phyloP scores from a whole-genome alignment of 2,888 invertebrate species.

The Trissoscelio sp. region DNA sequence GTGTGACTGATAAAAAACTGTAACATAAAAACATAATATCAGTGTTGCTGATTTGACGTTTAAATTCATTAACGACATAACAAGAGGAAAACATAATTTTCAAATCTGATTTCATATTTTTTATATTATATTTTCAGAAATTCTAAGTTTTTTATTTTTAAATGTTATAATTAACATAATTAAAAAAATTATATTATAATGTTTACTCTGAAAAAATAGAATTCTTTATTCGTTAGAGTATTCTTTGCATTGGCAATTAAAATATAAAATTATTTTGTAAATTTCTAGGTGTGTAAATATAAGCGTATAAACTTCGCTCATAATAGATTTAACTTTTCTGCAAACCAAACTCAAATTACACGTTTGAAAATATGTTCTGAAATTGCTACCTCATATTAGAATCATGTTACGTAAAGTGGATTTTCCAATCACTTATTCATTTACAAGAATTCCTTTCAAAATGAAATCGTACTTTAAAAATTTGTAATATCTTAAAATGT shows the following conservation, averaged over 20 bases:
- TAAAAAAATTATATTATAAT: too few species aligned
- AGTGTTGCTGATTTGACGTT: not conserved
- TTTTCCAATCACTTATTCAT: slow-evolving; percentile 7
- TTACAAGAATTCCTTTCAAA: not conserved
- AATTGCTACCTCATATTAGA: not conserved
- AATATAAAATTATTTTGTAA: not conserved
- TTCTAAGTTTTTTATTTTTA: too few species aligned
- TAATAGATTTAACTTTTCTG: not conserved
- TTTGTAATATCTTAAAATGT: too few species aligned
- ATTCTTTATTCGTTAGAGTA: too few species aligned
- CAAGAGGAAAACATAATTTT: too few species aligned
- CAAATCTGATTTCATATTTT: too few species aligned
- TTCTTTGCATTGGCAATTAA: too few species aligned
- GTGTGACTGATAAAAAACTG: slow-evolving; percentile 8
- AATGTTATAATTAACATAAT: too few species aligned
- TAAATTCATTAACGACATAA: too few species aligned
- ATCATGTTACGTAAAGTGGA: not conserved
- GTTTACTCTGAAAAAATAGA: too few species aligned
- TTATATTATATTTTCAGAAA: too few species aligned
- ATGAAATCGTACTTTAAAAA: not conserved
- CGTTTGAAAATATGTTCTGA: not conserved
- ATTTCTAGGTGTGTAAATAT: not conserved
- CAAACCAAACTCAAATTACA: not conserved
- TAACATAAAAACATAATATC: not conserved
- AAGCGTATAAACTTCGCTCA: too few species aligned